These are phyloP conservation scores for Machimus rusticus DNA, from an alignment of 2,888 invertebrate species.

Conservation along the genomic window DNA sequence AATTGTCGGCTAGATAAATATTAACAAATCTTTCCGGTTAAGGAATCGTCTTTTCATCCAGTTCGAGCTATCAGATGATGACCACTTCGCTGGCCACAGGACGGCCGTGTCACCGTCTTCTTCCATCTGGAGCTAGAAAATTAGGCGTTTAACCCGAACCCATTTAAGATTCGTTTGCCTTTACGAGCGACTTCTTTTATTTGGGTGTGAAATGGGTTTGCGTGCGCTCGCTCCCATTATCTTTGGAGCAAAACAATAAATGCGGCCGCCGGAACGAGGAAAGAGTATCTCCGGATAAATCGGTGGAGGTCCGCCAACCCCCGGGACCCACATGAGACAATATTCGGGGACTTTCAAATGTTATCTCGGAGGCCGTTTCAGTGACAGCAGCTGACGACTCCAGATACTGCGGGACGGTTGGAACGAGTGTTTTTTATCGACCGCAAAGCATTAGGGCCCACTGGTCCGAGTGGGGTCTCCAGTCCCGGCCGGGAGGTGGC, in stretches of 20 bases:
- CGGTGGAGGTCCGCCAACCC: background rate
- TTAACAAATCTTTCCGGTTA: slow-evolving; percentile 31
- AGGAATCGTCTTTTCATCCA: slow-evolving; percentile 4
- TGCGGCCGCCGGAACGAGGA: background rate
- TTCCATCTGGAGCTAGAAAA: slow-evolving; percentile 10
- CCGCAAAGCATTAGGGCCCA: slow-evolving; percentile 15
- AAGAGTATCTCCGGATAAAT: background rate
- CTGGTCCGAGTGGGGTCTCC: background rate
- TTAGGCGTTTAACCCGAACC: slow-evolving; percentile 36
- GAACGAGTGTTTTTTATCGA: slow-evolving; percentile 36
- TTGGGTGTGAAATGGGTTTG: slow-evolving; percentile 36
- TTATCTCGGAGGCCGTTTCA: slow-evolving; percentile 31
- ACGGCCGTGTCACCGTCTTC: background rate
- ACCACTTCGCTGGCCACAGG: background rate
- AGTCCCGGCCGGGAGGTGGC: background rate
- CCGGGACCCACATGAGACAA: slow-evolving; percentile 16
- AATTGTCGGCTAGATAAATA: slow-evolving; percentile 37
- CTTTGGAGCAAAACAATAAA: slow-evolving; percentile 19
- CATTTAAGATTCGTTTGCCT: slow-evolving; percentile 32
- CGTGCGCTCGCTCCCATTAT: slow-evolving; percentile 28
- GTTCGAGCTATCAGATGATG: background rate
- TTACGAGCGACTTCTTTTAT: slow-evolving; percentile 36
- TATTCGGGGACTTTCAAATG: slow-evolving; percentile 12
- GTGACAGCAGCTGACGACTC: slow-evolving; percentile 39
- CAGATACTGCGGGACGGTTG: slow-evolving; percentile 16